phyloP scores from a whole-genome alignment of 2,113 vertebrate genomes.

The Anolis carolinensis region DNA sequence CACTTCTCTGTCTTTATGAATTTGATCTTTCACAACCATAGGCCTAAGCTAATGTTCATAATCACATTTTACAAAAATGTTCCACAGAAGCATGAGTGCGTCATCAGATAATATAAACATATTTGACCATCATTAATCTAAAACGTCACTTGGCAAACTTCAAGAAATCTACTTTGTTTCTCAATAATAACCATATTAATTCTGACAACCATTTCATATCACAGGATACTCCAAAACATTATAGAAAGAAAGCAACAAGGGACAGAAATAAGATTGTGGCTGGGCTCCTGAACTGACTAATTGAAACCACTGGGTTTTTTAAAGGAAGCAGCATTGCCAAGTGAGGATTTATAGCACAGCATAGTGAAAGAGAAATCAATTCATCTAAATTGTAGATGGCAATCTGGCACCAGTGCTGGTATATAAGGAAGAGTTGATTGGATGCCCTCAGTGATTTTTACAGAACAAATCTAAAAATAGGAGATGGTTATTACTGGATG shows the following conservation, averaged over 20 bases:
- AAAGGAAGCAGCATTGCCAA: conserved; percentile 6
- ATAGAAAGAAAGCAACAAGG: neutral
- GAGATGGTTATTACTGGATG: conserved; percentile 1
- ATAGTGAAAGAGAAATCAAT: conserved; percentile 11
- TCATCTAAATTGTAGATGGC: conserved; percentile 4
- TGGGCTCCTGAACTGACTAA: neutral
- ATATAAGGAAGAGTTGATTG: conserved; percentile 4
- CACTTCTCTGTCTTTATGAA: neutral
- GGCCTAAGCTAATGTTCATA: neutral
- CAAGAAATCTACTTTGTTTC: neutral
- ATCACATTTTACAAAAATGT: neutral
- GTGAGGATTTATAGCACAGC: conserved; percentile 31
- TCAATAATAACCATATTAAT: neutral
- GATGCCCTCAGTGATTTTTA: conserved; percentile 8
- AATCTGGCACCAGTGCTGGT: neutral
- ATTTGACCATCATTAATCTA: neutral
- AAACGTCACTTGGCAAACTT: neutral
- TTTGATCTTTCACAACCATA: neutral
- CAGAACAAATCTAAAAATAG: conserved; percentile 26
- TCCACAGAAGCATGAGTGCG: neutral
- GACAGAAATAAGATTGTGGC: neutral
- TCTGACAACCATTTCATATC: neutral
- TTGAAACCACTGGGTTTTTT: neutral
- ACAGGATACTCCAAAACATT: neutral
- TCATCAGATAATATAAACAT: neutral